phyloP scores from a whole-genome alignment of 2,797 vertebrate species.

The Aeoliscus strigatus region DNA sequence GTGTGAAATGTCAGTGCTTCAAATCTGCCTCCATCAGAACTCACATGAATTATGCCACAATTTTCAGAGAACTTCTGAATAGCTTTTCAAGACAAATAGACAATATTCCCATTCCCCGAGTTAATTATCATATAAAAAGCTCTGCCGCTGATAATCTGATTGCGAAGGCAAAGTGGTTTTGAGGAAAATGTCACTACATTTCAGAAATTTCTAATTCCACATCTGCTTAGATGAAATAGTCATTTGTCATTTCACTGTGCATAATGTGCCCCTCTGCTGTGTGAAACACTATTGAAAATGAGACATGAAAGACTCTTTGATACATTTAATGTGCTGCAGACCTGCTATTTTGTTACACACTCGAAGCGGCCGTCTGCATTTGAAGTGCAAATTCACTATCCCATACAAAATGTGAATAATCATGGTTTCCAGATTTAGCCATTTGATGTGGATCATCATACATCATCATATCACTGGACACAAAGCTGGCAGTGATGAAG shows the following conservation, averaged over 20 bases:
- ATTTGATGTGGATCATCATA: slow-evolving; percentile 47
- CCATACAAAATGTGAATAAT: slow-evolving; percentile 36
- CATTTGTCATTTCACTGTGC: slow-evolving; percentile 54
- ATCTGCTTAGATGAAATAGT: slow-evolving; percentile 59
- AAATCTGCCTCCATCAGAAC: slow-evolving; percentile 39
- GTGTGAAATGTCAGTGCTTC: slow-evolving; percentile 32
- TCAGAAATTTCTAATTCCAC: slow-evolving; percentile 63
- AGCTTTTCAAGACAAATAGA: slow-evolving; percentile 56
- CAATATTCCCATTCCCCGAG: slow-evolving; percentile 56
- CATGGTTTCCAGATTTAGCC: slow-evolving; percentile 46
- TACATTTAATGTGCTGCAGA: slow-evolving; percentile 44
- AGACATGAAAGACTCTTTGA: slow-evolving; percentile 59
- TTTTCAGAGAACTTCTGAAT: slow-evolving; percentile 55
- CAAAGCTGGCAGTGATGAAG: slow-evolving; percentile 31
- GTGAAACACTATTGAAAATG: slow-evolving; percentile 49
- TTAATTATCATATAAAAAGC: slow-evolving; percentile 75
- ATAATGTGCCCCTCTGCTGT: slow-evolving; percentile 27
- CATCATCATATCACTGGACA: slow-evolving; percentile 15
- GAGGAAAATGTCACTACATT: slow-evolving; percentile 68
- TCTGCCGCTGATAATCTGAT: slow-evolving; percentile 52
- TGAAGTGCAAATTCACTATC: slow-evolving; percentile 62
- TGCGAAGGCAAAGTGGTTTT: slow-evolving; percentile 57
- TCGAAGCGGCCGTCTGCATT: slow-evolving; percentile 50
- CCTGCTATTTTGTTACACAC: slow-evolving; percentile 49
- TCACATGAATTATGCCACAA: slow-evolving; percentile 42